Evolutionary conservation across 1,140 invertebrate species (phyloP).

Genomic region (Tetragonula clypearis): DNA sequence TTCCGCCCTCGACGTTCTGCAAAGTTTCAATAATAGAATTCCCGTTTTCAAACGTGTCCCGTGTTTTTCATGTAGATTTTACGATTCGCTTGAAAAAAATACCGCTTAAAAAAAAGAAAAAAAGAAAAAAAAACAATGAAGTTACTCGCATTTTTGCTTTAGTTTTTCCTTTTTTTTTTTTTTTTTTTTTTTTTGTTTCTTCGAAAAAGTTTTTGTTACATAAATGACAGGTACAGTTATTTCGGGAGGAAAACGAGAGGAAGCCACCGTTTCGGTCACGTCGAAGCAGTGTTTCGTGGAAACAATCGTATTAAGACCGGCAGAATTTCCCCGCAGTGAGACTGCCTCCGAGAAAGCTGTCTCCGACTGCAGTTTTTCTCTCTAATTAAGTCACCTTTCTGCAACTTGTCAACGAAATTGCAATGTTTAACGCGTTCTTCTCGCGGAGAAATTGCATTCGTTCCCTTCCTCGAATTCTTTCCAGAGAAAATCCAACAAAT

Average conservation of each 20-base stretch:
- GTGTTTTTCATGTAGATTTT: not conserved
- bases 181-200: too few relatives aligned
- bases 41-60: too few relatives aligned
- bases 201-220: not conserved
- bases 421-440: constrained; percentile 3
- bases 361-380: not conserved
- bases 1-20: not conserved
- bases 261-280: not conserved
- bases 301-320: constrained; percentile 18
- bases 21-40: not conserved
- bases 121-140: too few relatives aligned
- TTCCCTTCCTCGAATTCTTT: not conserved
- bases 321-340: constrained; percentile 9
- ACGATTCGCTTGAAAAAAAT: not conserved
- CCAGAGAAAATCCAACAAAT: not conserved
- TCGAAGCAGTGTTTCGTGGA: constrained; percentile 31
- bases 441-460: not conserved
- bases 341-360: not conserved
- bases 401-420: constrained; percentile 14
- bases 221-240: not conserved
- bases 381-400: constrained; percentile 34
- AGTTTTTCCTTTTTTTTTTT: too few relatives aligned
- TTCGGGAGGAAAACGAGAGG: not conserved
- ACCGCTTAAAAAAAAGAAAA: not conserved
- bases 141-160: not conserved